phyloP scores from a whole-genome alignment of 2,888 invertebrate species.

The Criorhina ranunculi region DNA sequence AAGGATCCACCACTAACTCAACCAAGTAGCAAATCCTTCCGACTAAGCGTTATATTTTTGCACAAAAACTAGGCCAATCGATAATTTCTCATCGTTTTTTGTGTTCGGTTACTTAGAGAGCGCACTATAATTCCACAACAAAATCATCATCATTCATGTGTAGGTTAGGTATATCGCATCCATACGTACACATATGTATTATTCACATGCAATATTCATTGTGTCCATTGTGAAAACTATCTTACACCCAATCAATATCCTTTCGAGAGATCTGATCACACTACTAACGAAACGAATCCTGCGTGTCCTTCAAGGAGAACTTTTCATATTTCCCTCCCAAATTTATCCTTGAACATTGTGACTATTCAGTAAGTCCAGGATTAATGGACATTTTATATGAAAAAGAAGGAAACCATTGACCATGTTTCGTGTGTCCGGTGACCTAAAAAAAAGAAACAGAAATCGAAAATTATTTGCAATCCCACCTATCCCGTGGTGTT shows the following conservation, averaged over 20 bases:
- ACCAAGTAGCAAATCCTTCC: constrained; percentile 39
- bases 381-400: constrained; percentile 24
- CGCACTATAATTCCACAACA: constrained; percentile 17
- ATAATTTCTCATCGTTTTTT: constrained; percentile 54
- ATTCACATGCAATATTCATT: constrained; percentile 40
- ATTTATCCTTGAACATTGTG: constrained; percentile 27
- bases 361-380: constrained; percentile 5
- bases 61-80: constrained; percentile 62
- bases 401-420: constrained; percentile 32
- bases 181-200: neutral
- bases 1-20: neutral
- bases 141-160: constrained; percentile 14
- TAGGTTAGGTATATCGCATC: neutral
- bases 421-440: constrained; percentile 40
- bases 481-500: constrained; percentile 24
- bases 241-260: constrained; percentile 68
- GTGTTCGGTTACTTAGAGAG: constrained; percentile 36
- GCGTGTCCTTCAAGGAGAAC: constrained; percentile 22
- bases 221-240: constrained; percentile 56
- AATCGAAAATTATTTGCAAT: constrained; percentile 8
- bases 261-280: constrained; percentile 48
- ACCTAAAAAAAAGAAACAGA: constrained; percentile 25
- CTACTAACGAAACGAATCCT: constrained; percentile 57
- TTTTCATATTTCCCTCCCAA: neutral
- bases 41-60: constrained; percentile 44